Percentiles rank a stretch among this genome's conserved stretches.
These are phyloP conservation scores for Theropithecus gelada DNA, from an alignment of 2,113 vertebrate species.

Conservation along the genomic window DNA sequence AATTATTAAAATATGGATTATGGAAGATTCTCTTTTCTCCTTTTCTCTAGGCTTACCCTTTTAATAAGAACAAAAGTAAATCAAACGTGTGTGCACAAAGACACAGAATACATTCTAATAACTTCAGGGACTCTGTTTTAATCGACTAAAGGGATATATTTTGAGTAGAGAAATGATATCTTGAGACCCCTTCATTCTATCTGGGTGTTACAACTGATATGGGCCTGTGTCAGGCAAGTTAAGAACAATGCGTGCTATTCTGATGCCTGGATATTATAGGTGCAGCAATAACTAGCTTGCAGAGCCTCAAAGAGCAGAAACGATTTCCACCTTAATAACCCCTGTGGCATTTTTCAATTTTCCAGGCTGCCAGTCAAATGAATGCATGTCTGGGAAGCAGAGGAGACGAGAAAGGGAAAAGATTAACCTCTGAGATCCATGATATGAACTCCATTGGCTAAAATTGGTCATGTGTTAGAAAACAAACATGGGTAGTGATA, in stretches of 20 bases:
- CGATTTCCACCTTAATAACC: constrained; percentile 79
- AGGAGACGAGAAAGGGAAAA: constrained; percentile 71
- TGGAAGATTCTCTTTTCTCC: constrained; percentile 54
- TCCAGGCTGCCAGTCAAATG: constrained; percentile 82
- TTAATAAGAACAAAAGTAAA: constrained; percentile 79
- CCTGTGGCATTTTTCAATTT: constrained; percentile 81
- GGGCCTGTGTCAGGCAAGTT: constrained; percentile 59
- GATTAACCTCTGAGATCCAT: constrained; percentile 73
- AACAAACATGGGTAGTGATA: not conserved
- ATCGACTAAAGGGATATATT: constrained; percentile 62
- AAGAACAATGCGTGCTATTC: constrained; percentile 65
- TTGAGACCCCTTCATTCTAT: constrained; percentile 48
- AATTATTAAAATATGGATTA: constrained; percentile 79
- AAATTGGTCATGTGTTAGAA: constrained; percentile 65
- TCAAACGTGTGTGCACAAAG: constrained; percentile 65
- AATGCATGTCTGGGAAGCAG: constrained; percentile 74
- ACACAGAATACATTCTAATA: constrained; percentile 74
- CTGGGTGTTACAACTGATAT: constrained; percentile 46
- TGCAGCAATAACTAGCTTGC: constrained; percentile 66
- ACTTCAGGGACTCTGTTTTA: constrained; percentile 51
- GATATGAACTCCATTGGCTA: constrained; percentile 69
- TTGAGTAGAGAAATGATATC: constrained; percentile 73
- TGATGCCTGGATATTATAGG: constrained; percentile 71
- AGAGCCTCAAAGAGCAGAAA: constrained; percentile 72
- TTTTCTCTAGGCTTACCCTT: constrained; percentile 73